These are phyloP conservation scores for Geococcyx californianus DNA, from an alignment of 2,113 vertebrate genomes.

Conservation along the genomic window DNA sequence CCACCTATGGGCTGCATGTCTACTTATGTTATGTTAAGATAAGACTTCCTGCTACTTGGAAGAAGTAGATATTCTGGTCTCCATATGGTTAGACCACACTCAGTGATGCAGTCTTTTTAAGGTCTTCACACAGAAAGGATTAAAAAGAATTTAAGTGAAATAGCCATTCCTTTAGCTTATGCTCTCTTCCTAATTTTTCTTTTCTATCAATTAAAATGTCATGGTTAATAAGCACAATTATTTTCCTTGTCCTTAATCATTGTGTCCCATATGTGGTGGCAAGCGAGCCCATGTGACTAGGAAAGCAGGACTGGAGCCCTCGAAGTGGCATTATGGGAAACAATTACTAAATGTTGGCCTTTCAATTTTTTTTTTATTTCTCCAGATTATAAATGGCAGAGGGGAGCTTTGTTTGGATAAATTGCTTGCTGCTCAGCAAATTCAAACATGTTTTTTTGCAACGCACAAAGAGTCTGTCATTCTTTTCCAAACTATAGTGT, in stretches of 20 bases:
- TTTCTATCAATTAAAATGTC: not conserved
- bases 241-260: constrained; percentile 15
- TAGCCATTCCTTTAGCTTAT: not conserved
- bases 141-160: not conserved
- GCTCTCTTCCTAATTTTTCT: not conserved
- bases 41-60: not conserved
- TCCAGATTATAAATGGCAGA: not conserved
- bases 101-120: not conserved
- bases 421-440: constrained; percentile 8
- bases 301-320: not conserved
- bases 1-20: not conserved
- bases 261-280: not conserved
- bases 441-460: not conserved
- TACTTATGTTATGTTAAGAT: not conserved
- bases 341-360: not conserved
- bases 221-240: not conserved
- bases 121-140: not conserved
- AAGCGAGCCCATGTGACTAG: not conserved
- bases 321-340: not conserved
- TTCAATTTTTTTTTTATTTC: not conserved
- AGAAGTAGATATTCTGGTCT: not conserved
- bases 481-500: not conserved
- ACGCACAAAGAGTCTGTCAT: not conserved
- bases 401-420: not conserved
- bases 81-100: not conserved